Base-by-base conservation (phyloP, 2,797 vertebrate species). In the Vespertilio murinus region DNA sequence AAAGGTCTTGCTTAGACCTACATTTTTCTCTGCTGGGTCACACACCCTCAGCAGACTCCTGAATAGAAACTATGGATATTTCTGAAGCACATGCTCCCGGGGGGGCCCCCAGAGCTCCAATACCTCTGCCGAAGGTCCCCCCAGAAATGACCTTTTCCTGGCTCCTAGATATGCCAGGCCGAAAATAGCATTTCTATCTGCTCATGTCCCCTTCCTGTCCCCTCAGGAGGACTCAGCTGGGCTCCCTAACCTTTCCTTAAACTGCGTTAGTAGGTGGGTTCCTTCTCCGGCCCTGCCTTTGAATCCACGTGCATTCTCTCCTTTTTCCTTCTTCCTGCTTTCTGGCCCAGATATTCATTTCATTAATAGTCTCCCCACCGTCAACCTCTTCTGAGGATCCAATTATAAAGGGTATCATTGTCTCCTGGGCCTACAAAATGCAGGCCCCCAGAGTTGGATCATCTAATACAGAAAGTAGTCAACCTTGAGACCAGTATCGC, bases 331-430 rank as follows among this genome's bases (percentile, higher is more conserved):
- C 52, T 38, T 20, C 54, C 40, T 42, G 75, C 23, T 90, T 92
- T 94, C 67, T 77, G 67, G 59, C 67, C 47, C 87, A 85, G 35
- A 88, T 89, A 81, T 18, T 45, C 45, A 30, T 59, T 70, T 91
- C 80, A 69, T 38, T 30, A 33, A n/a, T 49, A 16, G 33, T 67
- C 17, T 82, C n/a, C 64, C 91, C 13, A 82, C 30, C 64, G 88
- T 13, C 28, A 28, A 74, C 40, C 38, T 47, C 45, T 59, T 16
- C 7, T 4, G 9, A 0, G 35, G 25, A 59, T 67, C 23, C 38
- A 17, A 28, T 17, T 8, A 16, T 18, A 49, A 38, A 30, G 90
- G 28, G 42, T 11, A 33, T n/a, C 45, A 35, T 2, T 30, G 38
- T 87, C 6, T 45, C 30, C 18, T 9, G 10, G 6, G 11, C 4